Conservation (phyloP, 64 coral and sea anemone genomes). For the Trachythela sp. region DNA sequence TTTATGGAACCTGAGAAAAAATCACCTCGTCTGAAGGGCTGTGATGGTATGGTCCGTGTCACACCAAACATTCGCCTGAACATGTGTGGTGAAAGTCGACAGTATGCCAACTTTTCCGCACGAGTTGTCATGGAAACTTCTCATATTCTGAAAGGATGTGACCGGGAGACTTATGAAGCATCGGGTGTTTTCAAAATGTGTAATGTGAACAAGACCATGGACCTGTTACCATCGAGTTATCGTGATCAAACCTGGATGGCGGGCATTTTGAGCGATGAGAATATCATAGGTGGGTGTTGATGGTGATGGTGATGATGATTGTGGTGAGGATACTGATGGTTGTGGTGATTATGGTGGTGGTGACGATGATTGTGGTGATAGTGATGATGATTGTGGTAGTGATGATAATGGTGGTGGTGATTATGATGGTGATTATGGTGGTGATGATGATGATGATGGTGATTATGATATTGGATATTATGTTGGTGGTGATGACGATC, state of each 20-base stretch:
- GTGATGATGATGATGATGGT: no score
- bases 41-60: constrained; percentile 53
- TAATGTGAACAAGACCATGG: constrained; percentile 57
- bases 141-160: constrained; percentile 66
- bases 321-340: neutral
- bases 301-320: no score
- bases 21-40: constrained; percentile 28
- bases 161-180: constrained; percentile 68
- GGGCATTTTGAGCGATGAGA: neutral
- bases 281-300: neutral
- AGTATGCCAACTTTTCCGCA: constrained; percentile 58
- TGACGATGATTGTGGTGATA: no score
- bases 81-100: constrained; percentile 53
- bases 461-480: no score
- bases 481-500: no score
- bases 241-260: neutral
- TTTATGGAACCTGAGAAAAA: constrained; percentile 53
- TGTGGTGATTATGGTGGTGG: neutral
- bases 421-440: no score
- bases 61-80: constrained; percentile 65
- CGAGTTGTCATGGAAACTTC: constrained; percentile 47
- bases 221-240: constrained; percentile 49
- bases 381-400: no score
- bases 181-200: constrained; percentile 75
- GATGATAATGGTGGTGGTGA: no score